phyloP scores from a whole-genome alignment of 2,797 vertebrate genomes.

The Myotis vivesi region DNA sequence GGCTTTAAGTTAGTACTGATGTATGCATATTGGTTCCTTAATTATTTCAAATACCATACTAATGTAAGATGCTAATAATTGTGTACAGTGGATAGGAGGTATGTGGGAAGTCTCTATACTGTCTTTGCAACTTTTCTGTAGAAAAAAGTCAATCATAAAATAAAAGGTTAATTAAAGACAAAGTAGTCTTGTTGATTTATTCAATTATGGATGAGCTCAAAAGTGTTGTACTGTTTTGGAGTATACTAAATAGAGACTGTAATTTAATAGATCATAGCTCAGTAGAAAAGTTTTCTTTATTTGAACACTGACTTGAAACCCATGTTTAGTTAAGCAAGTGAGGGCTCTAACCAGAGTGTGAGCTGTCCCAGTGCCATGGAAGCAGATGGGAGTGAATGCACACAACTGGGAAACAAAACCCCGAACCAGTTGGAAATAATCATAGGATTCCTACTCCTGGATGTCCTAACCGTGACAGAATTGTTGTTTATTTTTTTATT shows the following conservation, averaged over 20 bases:
- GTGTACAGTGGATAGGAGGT: neutral
- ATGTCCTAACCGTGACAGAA: slow-evolving; percentile 20
- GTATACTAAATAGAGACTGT: neutral
- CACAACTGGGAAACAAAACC: slow-evolving; percentile 43
- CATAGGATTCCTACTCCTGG: neutral
- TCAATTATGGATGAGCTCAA: neutral
- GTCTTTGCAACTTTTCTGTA: neutral
- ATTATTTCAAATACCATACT: neutral
- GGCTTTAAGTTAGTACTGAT: neutral
- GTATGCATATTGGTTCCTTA: neutral
- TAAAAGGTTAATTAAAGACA: neutral
- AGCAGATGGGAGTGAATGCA: slow-evolving; percentile 29
- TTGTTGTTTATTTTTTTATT: slow-evolving; percentile 36
- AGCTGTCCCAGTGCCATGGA: slow-evolving; percentile 6
- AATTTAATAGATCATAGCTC: neutral
- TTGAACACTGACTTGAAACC: slow-evolving; percentile 23
- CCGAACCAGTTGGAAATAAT: slow-evolving; percentile 46
- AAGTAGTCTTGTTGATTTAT: neutral
- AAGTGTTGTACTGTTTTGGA: neutral
- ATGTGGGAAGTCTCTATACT: neutral
- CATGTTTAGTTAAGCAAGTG: slow-evolving; percentile 18
- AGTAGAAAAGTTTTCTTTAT: slow-evolving; percentile 22
- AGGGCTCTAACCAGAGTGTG: neutral
- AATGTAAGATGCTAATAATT: neutral
- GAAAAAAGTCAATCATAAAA: neutral